phyloP scores from a whole-genome alignment of 2,888 invertebrate species.

The Volucella inanis region DNA sequence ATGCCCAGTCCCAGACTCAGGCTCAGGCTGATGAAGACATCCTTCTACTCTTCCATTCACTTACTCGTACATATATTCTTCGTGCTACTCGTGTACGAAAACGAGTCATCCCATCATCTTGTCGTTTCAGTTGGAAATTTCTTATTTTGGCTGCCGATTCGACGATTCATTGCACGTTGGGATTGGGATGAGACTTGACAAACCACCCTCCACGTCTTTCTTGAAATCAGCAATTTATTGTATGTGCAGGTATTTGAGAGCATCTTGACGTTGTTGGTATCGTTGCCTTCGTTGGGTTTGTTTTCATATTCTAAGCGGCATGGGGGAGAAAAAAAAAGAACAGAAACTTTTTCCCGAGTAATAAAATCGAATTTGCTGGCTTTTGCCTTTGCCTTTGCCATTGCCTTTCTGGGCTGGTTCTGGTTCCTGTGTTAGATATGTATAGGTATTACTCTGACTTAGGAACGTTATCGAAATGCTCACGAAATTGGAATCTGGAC shows the following conservation, averaged over 20 bases:
- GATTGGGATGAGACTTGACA: background rate
- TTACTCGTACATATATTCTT: too few species aligned
- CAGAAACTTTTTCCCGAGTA: constrained; percentile 47
- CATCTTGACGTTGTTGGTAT: constrained; percentile 14
- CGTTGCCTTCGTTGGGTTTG: background rate
- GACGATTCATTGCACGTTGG: constrained; percentile 56
- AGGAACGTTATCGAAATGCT: constrained; percentile 41
- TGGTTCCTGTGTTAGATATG: background rate
- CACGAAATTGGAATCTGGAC: constrained; percentile 54
- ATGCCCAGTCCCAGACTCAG: background rate
- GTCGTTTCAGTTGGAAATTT: constrained; percentile 57
- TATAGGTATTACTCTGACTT: constrained; percentile 4
- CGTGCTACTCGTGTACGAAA: background rate
- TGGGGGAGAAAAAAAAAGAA: constrained; percentile 10
- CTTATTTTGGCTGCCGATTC: constrained; percentile 65
- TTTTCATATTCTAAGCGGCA: background rate
- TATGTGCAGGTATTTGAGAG: constrained; percentile 49
- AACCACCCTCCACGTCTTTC: constrained; percentile 45
- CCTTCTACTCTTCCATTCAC: too few species aligned
- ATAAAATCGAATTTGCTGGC: constrained; percentile 54
- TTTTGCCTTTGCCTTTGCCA: background rate
- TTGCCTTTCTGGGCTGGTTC: too few species aligned
- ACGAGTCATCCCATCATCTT: too few species aligned
- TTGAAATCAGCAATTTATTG: constrained; percentile 69
- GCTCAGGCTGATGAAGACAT: constrained; percentile 66